Evolutionary conservation across 1,140 invertebrate species (phyloP), one percentile per base, ranked within the genome.

Genomic region (Caenorhabditis remanei): DNA sequence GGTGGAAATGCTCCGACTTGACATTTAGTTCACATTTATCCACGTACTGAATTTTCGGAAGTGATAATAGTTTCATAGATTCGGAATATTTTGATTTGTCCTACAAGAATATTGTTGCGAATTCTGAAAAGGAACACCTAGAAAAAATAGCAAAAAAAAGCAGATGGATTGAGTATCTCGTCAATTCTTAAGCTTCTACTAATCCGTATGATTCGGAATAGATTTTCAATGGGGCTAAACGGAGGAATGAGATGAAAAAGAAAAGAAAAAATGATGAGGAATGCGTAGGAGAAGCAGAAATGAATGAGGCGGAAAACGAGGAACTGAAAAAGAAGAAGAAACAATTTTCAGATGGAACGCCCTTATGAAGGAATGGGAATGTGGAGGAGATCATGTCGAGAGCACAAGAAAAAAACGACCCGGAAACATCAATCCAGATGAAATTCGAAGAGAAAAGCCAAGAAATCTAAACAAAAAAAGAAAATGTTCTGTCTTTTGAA

Each of bases 141-240:
- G n/a, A 32, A 65, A 65, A 9, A 65, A 41, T 2, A 65, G 8
- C 5, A 14, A 32, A 24, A 71, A 24, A 19, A 8, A 14, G 40
- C 5, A 43, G 24, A 71, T 19, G 24, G 21, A 71, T 32, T 14
- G 46, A 58, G n/a, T n/a, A 61, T 24, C 56, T 61, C 56, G 61
- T 40, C 24, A 40, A 46, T 46, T 8, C 19, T 63, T 21, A 16
- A 5, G 11, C 19, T 24, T 43, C 19, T 19, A 71, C 65, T 71
- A 71, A 71, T 71, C 65, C 65, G 14, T 71, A 71, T 71, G 41
- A 71, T 43, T 71, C 65, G 40, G 41, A 43, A 46, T 43, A 71
- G 65, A 19, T 43, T 71, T 63, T 71, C 13, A 71, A 71, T 71
- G 65, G n/a, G 61, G 16, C 50, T 4, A 16, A 58, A 58, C n/a